Evolutionary conservation across 2,113 vertebrate species (phyloP).

Genomic region (Marmota monax): DNA sequence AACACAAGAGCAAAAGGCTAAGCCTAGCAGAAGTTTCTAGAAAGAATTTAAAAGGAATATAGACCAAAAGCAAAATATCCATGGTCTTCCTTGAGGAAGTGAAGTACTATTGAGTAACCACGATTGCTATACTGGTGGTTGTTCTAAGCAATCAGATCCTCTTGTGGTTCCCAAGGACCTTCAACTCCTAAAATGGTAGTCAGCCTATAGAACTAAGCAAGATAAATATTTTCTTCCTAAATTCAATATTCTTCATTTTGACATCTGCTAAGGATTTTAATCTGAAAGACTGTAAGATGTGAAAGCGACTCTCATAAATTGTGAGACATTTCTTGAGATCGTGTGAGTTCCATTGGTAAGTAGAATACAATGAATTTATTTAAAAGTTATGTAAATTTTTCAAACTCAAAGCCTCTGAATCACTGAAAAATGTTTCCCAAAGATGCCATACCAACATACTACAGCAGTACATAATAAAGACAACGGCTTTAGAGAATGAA

Average conservation of each 20-base stretch:
- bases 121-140: background rate
- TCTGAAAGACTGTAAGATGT: conserved; percentile 49
- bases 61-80: conserved; percentile 33
- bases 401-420: conserved; percentile 24
- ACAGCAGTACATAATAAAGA: conserved; percentile 8
- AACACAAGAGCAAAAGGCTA: conserved; percentile 42
- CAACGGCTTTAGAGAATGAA: conserved; percentile 43
- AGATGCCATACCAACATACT: background rate
- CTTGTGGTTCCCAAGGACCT: background rate
- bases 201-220: conserved; percentile 43
- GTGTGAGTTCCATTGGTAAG: background rate
- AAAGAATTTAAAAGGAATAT: conserved; percentile 31
- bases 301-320: conserved; percentile 53
- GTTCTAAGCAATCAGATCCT: background rate
- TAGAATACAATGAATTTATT: conserved; percentile 36
- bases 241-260: conserved; percentile 61
- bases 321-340: conserved; percentile 22
- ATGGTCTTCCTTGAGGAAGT: background rate
- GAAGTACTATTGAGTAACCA: background rate
- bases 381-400: conserved; percentile 50
- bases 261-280: conserved; percentile 54
- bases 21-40: conserved; percentile 55
- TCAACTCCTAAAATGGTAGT: background rate
- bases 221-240: conserved; percentile 34
- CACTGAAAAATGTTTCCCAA: conserved; percentile 52